Evolutionary conservation across 2,888 invertebrate species (phyloP), one percentile per base, ranked within the genome.

Genomic region (Elmis aenea): DNA sequence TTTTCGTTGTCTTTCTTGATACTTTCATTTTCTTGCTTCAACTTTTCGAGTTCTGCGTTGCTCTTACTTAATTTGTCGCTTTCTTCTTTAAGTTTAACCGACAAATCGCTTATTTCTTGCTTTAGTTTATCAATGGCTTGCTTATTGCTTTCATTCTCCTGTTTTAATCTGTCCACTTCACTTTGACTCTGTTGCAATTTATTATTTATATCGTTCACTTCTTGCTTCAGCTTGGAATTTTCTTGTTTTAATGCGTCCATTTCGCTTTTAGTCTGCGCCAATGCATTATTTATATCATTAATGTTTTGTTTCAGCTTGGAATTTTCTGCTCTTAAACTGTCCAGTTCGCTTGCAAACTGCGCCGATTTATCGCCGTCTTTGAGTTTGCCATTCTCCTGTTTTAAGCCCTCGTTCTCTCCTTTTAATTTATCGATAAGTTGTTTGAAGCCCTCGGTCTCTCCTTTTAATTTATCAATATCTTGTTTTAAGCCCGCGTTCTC

Each of bases 171-270:
- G n/a, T n/a, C n/a, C n/a, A n/a, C n/a, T n/a, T n/a, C n/a, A n/a
- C n/a, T n/a, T n/a, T n/a, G n/a, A n/a, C n/a, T 21, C 10, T 5
- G 22, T 3, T 21, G 22, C 23, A n/a, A 12, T 12, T 1, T 23
- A 10, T 5, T 23, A 5, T 23, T 23, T 23, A 9, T 10, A 10
- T 23, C 23, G 23, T 23, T 23, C 24, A 38, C n/a, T 27, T 33
- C 20, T 3, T 33, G 14, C 9, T 38, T 26, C 9, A 33, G 28
- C n/a, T 23, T 34, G 6, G 10, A 18, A 11, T 42, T 33, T 22
- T 42, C 37, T 5, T 15, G 12, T 15, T 37, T 32, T 5, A 42
- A 23, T 2, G 13, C 13, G 26, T 13, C 9, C 3, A 26, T 2
- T 23, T 23, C 23, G 1, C 12, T 1, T n/a, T 23, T 10, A 2